These are phyloP conservation scores for Streblospio benedicti DNA, from an alignment of 1,140 invertebrate genomes.

Conservation along the genomic window DNA sequence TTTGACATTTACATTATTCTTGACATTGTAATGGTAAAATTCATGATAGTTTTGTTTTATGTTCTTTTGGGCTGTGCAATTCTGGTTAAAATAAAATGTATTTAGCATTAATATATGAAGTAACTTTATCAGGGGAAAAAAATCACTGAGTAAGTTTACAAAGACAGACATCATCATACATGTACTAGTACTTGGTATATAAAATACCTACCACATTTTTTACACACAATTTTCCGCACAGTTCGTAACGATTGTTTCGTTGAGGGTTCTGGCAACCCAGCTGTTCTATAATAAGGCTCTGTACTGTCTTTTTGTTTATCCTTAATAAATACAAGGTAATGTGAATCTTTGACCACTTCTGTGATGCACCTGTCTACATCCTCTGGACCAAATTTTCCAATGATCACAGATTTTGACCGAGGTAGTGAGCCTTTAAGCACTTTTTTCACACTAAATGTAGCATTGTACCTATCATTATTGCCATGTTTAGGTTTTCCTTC, in stretches of 20 bases:
- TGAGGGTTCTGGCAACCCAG: slow-evolving; percentile 1
- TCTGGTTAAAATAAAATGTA: too few relatives aligned
- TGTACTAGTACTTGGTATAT: too few relatives aligned
- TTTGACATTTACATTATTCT: too few relatives aligned
- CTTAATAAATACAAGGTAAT: not conserved
- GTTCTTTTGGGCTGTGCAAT: too few relatives aligned
- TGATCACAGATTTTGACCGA: not conserved
- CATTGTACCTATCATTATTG: not conserved
- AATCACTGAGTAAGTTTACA: too few relatives aligned
- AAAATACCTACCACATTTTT: slow-evolving; percentile 3
- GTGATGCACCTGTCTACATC: slow-evolving; percentile 2
- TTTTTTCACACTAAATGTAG: slow-evolving; percentile 2
- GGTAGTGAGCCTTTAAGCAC: not conserved
- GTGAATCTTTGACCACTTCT: not conserved
- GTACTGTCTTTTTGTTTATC: not conserved
- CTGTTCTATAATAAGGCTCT: not conserved
- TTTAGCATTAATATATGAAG: too few relatives aligned
- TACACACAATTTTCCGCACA: not conserved
- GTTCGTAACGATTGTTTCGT: not conserved
- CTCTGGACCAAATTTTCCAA: slow-evolving; percentile 1
- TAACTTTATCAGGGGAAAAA: too few relatives aligned
- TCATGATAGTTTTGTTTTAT: too few relatives aligned
- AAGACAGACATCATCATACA: too few relatives aligned
- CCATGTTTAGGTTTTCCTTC: not conserved
- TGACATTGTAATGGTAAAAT: too few relatives aligned